Base-by-base conservation (phyloP, 1,140 invertebrate species). In the Drosophila nigromelanica region DNA sequence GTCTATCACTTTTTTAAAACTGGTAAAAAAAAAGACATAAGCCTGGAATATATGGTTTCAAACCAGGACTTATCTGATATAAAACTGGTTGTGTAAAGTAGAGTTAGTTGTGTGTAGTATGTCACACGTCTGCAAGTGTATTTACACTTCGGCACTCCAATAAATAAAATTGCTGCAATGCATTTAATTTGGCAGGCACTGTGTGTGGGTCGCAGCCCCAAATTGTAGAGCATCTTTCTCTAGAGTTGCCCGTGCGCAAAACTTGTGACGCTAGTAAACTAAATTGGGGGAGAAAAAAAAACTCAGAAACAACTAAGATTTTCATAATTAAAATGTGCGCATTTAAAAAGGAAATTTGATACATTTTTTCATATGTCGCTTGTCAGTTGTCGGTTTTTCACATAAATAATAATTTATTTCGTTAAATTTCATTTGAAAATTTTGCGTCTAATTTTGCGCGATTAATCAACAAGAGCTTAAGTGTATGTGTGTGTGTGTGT, bases 401-500 rank as follows among this genome's bases (percentile, higher is more conserved):
- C 77, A 82, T 82, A 82, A 73, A 87, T 87, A 82, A 78, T 76
- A 70, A 87, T 87, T 78, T 79, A 86, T 87, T 81, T 62, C 67
- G 47, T 80, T 60, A 68, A 69, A 69, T 78, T 78, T 73, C 33
- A 35, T 35, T 35, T 35, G 6, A 76, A 68, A 79, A 56, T 85
- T 83, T 85, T 61, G 64, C 78, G 60, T 87, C 83, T 89, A 87
- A 87, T 87, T 87, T 89, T 82, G 82, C 78, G 81, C 82, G 72
- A 87, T 87, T 87, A 87, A 87, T 87, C 82, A 87, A 54, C 48
- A n/a, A 8, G 33, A 35, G 8, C 60, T 61, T 6, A 56, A 80
- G 69, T 80, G 50, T 66, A 33, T 58, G 61, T 58, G 63, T 80
- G 55, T 62, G 14, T 6, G 33, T 80, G 64, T 67, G 33, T 67